Conservation (phyloP, 2,888 invertebrate genomes). For the Neoscelio sp. region DNA sequence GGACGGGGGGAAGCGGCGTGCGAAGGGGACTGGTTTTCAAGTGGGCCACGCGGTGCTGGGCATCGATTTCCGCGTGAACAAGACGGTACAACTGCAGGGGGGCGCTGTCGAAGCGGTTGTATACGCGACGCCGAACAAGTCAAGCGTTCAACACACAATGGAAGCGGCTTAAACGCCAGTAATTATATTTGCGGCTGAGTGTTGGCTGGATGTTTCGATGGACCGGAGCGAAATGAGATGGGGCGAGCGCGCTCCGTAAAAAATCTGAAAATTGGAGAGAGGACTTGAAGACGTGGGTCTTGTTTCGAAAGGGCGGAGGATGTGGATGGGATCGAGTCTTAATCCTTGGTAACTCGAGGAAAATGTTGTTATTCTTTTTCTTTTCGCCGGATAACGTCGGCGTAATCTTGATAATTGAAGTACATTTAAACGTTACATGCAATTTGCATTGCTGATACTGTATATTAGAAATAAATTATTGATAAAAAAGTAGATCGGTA, state of each 20-base stretch:
- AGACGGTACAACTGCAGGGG: constrained; percentile 72
- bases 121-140: constrained; percentile 78
- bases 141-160: constrained; percentile 81
- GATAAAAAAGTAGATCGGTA: no score
- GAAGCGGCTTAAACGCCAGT: constrained; percentile 82
- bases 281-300: constrained; percentile 19
- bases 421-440: no score
- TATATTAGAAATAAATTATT: no score
- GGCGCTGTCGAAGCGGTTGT: constrained; percentile 66
- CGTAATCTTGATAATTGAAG: no score
- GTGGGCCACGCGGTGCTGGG: constrained; percentile 68
- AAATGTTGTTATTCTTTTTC: no score
- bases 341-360: no score
- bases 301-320: no score
- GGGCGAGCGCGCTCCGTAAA: constrained; percentile 16
- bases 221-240: constrained; percentile 61
- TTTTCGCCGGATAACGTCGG: no score
- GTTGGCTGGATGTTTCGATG: constrained; percentile 72
- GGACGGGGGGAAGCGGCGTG: constrained; percentile 21
- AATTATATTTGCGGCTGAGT: constrained; percentile 82
- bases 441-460: no score
- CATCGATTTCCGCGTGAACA: constrained; percentile 81
- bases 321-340: no score
- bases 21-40: constrained; percentile 40
- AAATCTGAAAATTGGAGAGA: constrained; percentile 38